Percentiles rank a stretch among this genome's conserved stretches.
These are phyloP conservation scores for Clinocottus analis DNA, from an alignment of 2,113 vertebrate species.

Conservation along the genomic window DNA sequence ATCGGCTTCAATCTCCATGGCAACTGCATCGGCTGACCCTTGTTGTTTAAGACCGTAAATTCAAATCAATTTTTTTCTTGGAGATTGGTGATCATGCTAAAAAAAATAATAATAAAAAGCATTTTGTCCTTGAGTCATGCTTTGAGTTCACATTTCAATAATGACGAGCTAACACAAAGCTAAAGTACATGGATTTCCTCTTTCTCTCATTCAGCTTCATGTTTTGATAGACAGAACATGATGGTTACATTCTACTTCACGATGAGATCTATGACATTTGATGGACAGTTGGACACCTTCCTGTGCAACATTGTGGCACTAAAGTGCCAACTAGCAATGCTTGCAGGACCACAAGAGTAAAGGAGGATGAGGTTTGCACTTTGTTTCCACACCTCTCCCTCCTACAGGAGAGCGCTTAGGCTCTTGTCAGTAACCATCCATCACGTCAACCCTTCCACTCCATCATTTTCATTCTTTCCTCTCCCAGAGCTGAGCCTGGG, in stretches of 20 bases:
- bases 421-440: slow-evolving; percentile 30
- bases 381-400: not conserved
- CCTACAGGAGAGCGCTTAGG: slow-evolving; percentile 11
- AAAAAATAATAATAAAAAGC: not conserved
- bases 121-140: not conserved
- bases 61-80: not conserved
- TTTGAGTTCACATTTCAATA: no score
- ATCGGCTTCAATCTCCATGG: not conserved
- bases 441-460: slow-evolving; percentile 18
- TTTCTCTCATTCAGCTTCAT: no score
- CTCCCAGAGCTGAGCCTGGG: not conserved
- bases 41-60: not conserved
- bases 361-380: slow-evolving; percentile 3
- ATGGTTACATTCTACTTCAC: not conserved
- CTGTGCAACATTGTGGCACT: not conserved
- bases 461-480: not conserved
- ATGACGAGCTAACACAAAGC: no score
- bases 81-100: not conserved
- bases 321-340: not conserved
- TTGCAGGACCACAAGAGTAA: not conserved
- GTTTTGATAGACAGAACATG: no score
- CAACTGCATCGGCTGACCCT: not conserved
- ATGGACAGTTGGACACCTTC: not conserved
- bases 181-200: no score
- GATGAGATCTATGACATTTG: not conserved